phyloP scores from a whole-genome alignment of 2,113 vertebrate genomes.

The Geococcyx californianus region DNA sequence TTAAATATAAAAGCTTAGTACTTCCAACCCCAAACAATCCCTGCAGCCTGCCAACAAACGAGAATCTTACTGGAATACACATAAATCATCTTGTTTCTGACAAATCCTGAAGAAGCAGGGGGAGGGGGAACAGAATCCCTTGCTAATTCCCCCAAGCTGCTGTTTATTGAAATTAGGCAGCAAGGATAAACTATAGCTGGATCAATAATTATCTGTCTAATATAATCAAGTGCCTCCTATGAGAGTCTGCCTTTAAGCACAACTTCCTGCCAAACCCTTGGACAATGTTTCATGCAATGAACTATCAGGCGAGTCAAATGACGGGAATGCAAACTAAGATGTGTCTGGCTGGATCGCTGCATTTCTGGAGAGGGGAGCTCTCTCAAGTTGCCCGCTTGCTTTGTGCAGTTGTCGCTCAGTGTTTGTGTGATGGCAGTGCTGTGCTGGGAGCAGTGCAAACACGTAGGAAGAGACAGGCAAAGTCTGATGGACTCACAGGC shows the following conservation, averaged over 20 bases:
- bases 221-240: conserved; percentile 73
- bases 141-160: conserved; percentile 76
- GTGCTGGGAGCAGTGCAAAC: accelerated
- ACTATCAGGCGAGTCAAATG: not conserved
- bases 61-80: conserved; percentile 71
- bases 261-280: not conserved
- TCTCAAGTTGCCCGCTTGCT: not conserved
- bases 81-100: conserved; percentile 76
- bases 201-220: conserved; percentile 78
- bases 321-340: not conserved
- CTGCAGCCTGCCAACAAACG: conserved; percentile 58
- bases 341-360: not conserved
- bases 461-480: accelerated
- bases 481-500: not conserved
- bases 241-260: conserved; percentile 1
- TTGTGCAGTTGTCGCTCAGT: accelerated
- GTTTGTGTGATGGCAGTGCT: accelerated
- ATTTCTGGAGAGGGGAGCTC: not conserved
- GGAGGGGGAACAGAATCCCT: conserved; percentile 55
- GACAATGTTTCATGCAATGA: not conserved
- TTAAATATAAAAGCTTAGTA: conserved; percentile 33
- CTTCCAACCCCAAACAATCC: conserved; percentile 29
- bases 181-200: conserved; percentile 66
- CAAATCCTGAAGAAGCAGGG: conserved; percentile 59
- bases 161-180: conserved; percentile 82